A percentile compares a stretch with the other conserved stretches of the same genome.
These are phyloP conservation scores for Leptogaster cylindrica DNA, from an alignment of 2,888 invertebrate species.

Conservation along the genomic window DNA sequence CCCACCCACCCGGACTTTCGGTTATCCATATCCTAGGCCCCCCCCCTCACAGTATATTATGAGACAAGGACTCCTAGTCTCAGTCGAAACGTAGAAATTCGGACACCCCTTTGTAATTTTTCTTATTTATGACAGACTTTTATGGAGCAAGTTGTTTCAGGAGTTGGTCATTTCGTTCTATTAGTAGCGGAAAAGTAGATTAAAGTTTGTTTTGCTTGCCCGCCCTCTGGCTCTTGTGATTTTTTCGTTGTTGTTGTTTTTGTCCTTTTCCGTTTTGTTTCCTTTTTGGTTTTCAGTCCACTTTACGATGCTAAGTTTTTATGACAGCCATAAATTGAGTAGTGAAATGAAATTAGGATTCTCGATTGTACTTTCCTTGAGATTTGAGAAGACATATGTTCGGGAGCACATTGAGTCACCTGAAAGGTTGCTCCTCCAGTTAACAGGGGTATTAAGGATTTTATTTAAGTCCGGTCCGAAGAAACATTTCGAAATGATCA, in stretches of 20 bases:
- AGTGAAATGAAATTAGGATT: constrained; percentile 35
- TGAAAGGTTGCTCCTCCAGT: too few relatives aligned
- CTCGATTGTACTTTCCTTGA: constrained; percentile 13
- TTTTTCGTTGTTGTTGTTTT: too few relatives aligned
- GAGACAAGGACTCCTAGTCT: constrained; percentile 16
- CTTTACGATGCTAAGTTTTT: constrained; percentile 43
- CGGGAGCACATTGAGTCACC: neutral
- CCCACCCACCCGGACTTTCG: too few relatives aligned
- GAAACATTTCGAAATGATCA: too few relatives aligned
- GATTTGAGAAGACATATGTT: neutral
- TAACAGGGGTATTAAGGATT: too few relatives aligned
- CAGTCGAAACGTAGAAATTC: neutral
- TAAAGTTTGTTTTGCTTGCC: constrained; percentile 32
- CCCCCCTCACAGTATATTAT: too few relatives aligned
- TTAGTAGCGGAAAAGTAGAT: constrained; percentile 42
- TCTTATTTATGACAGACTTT: constrained; percentile 45
- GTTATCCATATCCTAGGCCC: too few relatives aligned
- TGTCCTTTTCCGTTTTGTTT: neutral
- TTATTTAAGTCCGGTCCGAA: too few relatives aligned
- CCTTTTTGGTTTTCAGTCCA: constrained; percentile 7
- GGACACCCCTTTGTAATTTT: constrained; percentile 45
- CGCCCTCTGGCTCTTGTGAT: neutral
- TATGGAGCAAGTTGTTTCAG: constrained; percentile 44
- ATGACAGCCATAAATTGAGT: constrained; percentile 34
- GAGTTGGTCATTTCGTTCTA: constrained; percentile 45